Evolutionary conservation across 2,797 vertebrate genomes (phyloP).

Genomic region (Semaprochilodus insignis): DNA sequence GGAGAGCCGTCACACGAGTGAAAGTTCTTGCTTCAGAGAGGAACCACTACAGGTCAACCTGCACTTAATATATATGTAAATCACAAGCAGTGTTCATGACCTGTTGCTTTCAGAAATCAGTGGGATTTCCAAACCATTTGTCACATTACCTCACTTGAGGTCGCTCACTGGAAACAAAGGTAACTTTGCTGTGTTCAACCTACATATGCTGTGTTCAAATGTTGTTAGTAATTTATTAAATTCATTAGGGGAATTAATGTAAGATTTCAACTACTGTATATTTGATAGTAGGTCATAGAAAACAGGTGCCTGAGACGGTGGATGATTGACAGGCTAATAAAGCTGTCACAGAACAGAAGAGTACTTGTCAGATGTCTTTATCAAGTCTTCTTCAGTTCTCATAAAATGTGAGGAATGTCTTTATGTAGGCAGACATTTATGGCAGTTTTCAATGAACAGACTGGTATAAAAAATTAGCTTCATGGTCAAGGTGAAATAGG

Average conservation of each 20-base stretch:
- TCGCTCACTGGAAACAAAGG: background rate
- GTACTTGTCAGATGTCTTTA: background rate
- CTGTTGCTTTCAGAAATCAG: constrained; percentile 20
- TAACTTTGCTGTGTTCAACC: too few relatives aligned
- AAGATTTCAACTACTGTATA: background rate
- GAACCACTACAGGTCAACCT: constrained; percentile 46
- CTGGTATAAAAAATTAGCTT: background rate
- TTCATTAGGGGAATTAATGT: background rate
- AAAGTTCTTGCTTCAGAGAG: constrained; percentile 46
- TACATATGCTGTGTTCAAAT: background rate
- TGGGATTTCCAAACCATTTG: constrained; percentile 1
- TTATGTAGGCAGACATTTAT: constrained; percentile 3
- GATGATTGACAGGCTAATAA: constrained; percentile 36
- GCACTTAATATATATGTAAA: constrained; percentile 64
- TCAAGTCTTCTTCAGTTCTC: background rate
- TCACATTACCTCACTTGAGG: background rate
- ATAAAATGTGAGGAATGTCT: background rate
- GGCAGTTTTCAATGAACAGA: constrained; percentile 24
- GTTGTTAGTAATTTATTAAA: background rate
- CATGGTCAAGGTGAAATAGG: constrained; percentile 17
- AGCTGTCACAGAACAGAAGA: background rate
- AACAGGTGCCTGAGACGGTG: background rate
- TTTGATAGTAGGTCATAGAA: background rate
- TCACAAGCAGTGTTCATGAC: constrained; percentile 17
- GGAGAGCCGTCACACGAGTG: constrained; percentile 27